These are phyloP conservation scores for Bothrops jararaca DNA, from an alignment of 2,113 vertebrate species.

Conservation along the genomic window DNA sequence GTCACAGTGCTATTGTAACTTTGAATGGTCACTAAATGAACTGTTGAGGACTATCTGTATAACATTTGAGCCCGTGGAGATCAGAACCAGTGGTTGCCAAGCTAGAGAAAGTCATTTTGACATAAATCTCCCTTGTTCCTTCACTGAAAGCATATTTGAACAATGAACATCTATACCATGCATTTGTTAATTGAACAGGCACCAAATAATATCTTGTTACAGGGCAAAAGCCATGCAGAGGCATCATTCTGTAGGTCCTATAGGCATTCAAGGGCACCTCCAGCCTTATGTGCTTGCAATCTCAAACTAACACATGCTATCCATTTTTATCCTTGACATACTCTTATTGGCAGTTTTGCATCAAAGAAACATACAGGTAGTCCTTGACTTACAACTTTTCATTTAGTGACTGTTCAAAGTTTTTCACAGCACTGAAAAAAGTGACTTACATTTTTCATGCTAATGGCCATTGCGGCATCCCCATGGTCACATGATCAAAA, in stretches of 20 bases:
- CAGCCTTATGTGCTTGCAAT: constrained; percentile 22
- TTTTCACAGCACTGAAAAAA: not conserved
- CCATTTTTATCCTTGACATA: constrained; percentile 26
- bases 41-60: not conserved
- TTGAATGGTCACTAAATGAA: not conserved
- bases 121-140: not conserved
- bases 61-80: not conserved
- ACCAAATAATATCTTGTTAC: not conserved
- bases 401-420: not conserved
- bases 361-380: not conserved
- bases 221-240: no score
- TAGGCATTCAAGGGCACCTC: not conserved
- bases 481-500: no score
- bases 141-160: not conserved
- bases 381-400: not conserved
- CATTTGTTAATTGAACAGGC: not conserved
- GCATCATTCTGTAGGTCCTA: not conserved
- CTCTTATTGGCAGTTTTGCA: constrained; percentile 46
- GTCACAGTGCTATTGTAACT: not conserved
- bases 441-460: not conserved
- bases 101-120: not conserved
- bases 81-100: not conserved
- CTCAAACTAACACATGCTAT: constrained; percentile 18
- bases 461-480: no score
- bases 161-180: not conserved